These are phyloP conservation scores for Agrotis segetum DNA, from an alignment of 2,888 invertebrate genomes.

Conservation along the genomic window DNA sequence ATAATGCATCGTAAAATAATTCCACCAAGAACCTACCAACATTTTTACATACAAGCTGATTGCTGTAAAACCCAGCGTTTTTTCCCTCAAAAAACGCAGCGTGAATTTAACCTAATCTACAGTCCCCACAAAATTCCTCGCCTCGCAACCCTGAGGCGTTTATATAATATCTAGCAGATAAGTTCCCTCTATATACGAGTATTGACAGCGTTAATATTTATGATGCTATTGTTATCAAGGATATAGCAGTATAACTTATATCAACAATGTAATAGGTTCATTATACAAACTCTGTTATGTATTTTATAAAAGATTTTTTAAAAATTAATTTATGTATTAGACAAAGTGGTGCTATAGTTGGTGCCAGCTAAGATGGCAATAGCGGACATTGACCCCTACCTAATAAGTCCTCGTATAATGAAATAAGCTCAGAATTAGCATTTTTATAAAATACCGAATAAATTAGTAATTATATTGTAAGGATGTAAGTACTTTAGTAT, in stretches of 20 bases:
- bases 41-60: not conserved
- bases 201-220: constrained; percentile 90
- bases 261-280: constrained; percentile 58
- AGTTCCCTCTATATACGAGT: constrained; percentile 82
- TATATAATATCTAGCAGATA: constrained; percentile 89
- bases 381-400: no score
- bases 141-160: constrained; percentile 86
- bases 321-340: not conserved
- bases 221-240: constrained; percentile 87
- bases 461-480: no score
- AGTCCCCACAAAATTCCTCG: constrained; percentile 72
- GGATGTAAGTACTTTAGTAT: no score
- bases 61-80: constrained; percentile 7
- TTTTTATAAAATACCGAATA: no score
- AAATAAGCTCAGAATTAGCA: no score
- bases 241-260: constrained; percentile 50
- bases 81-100: constrained; percentile 50
- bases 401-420: no score
- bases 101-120: constrained; percentile 55
- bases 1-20: not conserved
- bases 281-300: constrained; percentile 25
- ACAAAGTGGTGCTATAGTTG: no score
- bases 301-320: constrained; percentile 11
- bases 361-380: no score
- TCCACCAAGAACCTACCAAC: not conserved